Base-by-base conservation (phyloP, 2,888 invertebrate species). In the Drosophila stalkeri region DNA sequence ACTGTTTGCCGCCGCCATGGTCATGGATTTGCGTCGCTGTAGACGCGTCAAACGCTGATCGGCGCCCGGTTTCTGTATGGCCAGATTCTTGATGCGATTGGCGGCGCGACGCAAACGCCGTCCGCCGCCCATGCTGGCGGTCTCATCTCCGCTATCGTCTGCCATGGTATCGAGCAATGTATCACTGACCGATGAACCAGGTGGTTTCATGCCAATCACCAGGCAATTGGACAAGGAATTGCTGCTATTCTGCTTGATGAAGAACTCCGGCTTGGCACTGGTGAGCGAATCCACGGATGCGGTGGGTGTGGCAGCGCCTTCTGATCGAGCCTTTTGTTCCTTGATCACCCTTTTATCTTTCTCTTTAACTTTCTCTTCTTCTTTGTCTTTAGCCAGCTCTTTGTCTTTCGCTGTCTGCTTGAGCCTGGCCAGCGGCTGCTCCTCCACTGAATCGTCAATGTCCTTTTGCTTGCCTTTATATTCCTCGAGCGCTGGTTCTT, bases 11-110 rank as follows among this genome's bases (percentile, higher is more conserved):
- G 62, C 80, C 0, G 67, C 88, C n/a, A 85, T 1, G 4, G 51
- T 44, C 64, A 89, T 52, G 3, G 90, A 86, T 3, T 73, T 77
- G 18, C 72, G 71, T 2, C 86, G 83, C 57, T 81, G 86, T n/a
- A 73, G 59, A 0, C 86, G 89, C 0, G 90, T 90, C 3, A 76
- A 12, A 3, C 90, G 81, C 49, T 65, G 80, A 0, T 61, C 85
- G 7, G 39, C 79, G 5, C 37, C 9, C 0, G 67, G 3, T 39
- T 81, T 89, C 11, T 64, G 47, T 6, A 89, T 77, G 18, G 76
- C 20, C 20, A 64, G 16, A 5, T 72, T 57, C 44, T 72, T 77
- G 33, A 64, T 5, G n/a, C 74, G 75, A 8, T 47, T 23, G 11
- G 51, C 27, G 0, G 14, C 18, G 2, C 82, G 77, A 0, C 81